Base-by-base conservation (phyloP, 2,888 invertebrate species). In the Xylota sylvarum region DNA sequence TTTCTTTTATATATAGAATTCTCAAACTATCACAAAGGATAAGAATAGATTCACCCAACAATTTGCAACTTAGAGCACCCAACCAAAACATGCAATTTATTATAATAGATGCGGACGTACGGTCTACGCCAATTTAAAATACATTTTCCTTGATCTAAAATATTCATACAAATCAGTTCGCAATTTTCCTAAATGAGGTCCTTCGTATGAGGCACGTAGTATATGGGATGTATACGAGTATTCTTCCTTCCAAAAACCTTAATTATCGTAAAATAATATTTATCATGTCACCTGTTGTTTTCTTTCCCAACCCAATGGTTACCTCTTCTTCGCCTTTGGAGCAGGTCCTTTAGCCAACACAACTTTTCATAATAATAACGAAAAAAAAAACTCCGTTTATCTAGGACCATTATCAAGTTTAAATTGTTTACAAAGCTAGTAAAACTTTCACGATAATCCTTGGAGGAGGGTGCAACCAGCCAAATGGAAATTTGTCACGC, bases 361-460 rank as follows among this genome's bases (percentile, higher is more conserved):
- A 14, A 30, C 10, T n/a, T 35, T 23, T 14, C 10, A 6, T 5
- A 6, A 4, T 5, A 10, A 2, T n/a, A 4, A 40, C 17, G 37
- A 1, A 37, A 12, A 40, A 0, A n/a, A 9, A 55, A 69, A 56
- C 32, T 64, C 23, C 14, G 55, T 40, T 74, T 79, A 79, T 79
- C 73, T 58, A 5, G 10, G 30, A 65, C n/a, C 70, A 77, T 77
- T 86, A 86, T 86, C 86, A 73, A 82, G 67, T 78, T 73, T 72
- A 77, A 86, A 86, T 69, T 86, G 78, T 86, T 86, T 82, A 86
- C 86, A 86, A 86, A 86, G 73, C 82, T 82, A 86, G 72, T 82
- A 82, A 86, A 86, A 82, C 55, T 86, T 86, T 86, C 56, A 73
- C 48, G 78, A 86, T 86, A 86, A 82, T 77, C 77, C 67, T 65